Base-by-base conservation (phyloP, 2,888 invertebrate genomes). In the Caenorhabditis becei region DNA sequence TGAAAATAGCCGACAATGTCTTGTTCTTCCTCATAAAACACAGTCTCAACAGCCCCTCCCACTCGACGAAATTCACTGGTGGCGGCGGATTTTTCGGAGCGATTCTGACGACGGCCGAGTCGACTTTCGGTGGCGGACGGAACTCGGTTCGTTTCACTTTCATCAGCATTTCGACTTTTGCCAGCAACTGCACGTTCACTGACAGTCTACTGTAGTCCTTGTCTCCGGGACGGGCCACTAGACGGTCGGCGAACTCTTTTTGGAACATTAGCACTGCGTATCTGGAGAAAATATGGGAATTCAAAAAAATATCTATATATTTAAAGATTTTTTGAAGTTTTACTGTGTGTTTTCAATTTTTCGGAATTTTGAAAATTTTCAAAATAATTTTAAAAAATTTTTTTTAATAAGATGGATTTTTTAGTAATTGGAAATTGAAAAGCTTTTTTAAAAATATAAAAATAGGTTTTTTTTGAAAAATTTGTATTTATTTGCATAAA, bases 181-280 rank as follows among this genome's bases (percentile, higher is more conserved):
- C 96, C 83, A 99, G 92, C 20, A 99, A 93, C 91, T 99, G 99
- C 35, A 97, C 97, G 91, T 99, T 99, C 62, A 97, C 95, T 67
- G 98, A 97, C 35, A 99, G 92, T 69, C 99, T 94, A 91, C 98
- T 98, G 91, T 96, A 99, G 11, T 97, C 92, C 92, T 99, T 98
- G 90, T 98, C 97, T 1, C 97, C 98, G 16, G 99, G 96, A 92
- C 96, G 95, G 0, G 99, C 99, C 1, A 97, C 96, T 67, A 99
- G 93, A 91, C 99, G 93, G 90, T 97, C 95, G 1, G 99, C 98
- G 93, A 99, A 99, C 93, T 99, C 99, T 89, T 95, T 94, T 93
- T 99, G 99, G 91, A 99, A 97, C 98, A 99, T 99, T 11, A 99
- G 93, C 4, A 99, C 94, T 20, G 99, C 99, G 93, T 97, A 98